Evolutionary conservation across 2,113 vertebrate genomes (phyloP), one percentile per base, ranked within the genome.

Genomic region (Zapus hudsonius): DNA sequence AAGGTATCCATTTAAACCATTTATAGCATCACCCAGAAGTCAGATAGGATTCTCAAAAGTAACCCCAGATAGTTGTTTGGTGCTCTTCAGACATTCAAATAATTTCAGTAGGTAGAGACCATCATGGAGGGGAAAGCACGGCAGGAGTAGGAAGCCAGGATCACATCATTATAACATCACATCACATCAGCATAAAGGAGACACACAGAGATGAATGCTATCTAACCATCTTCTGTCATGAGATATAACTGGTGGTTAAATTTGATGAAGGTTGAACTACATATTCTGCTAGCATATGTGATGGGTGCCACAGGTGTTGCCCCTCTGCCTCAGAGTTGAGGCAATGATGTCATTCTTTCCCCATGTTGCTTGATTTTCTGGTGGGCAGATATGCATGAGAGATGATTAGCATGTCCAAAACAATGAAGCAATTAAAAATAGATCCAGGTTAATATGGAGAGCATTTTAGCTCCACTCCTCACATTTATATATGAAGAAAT

Each of bases 401-500:
- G 55, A 64, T 2, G 1, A 66, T 16, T n/a, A 92, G 76, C 79
- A 80, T 44, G 25, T 33, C 10, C 70, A 47, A 87, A 85, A 66
- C 0, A 11, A 74, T 61, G 33, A 63, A 63, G 36, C 0, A 3
- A 36, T 57, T 83, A 88, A 85, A 91, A 87, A 64, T 47, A 64
- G 74, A 38, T 59, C 57, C 63, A 82, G n/a, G 63, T 79, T 47
- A 80, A 78, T 38, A 31, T 31, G 42, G 44, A 78, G 82, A 47
- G 31, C 52, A 27, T 78, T 42, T 17, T 19, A 47, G 13, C 23
- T 15, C 33, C 13, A 57, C 11, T 64, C 40, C 29, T 7, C 5
- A 75, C n/a, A 69, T 88, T 79, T 40, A 61, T 7, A 93, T 83
- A 86, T 19, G 13, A 91, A 84, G 52, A 90, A 59, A 55, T 7